Evolutionary conservation across 1,140 invertebrate species (phyloP).

Genomic region (Lasioglossum albipes): DNA sequence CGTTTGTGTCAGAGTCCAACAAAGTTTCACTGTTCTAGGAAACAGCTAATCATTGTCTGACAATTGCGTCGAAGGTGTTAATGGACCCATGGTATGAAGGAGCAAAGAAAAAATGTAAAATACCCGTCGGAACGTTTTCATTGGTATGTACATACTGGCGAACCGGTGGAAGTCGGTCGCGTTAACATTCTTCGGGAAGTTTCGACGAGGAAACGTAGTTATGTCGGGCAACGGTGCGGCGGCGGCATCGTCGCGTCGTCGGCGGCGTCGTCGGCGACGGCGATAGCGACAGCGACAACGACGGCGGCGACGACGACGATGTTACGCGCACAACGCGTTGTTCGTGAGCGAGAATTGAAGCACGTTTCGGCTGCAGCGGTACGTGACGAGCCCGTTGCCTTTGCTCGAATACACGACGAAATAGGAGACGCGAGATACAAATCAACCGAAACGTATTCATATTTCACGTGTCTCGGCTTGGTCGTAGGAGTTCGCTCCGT

Average conservation of each 20-base stretch:
- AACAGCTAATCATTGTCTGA: no score
- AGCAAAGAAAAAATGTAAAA: background rate
- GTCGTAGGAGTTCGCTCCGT: conserved; percentile 1
- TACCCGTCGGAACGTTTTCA: conserved; percentile 40
- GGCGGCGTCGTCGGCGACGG: background rate
- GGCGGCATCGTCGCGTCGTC: background rate
- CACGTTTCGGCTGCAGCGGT: conserved; percentile 65
- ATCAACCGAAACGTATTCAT: conserved; percentile 65
- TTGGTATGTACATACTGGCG: conserved; percentile 22
- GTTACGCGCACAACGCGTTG: conserved; percentile 37
- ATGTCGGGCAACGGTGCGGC: background rate
- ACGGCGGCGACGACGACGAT: background rate
- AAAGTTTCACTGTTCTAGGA: no score
- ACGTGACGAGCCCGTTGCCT: conserved; percentile 55
- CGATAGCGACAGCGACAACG: no score
- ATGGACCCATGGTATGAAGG: background rate
- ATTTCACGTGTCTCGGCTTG: conserved; percentile 45
- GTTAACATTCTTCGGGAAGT: conserved; percentile 50
- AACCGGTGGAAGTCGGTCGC: conserved; percentile 43
- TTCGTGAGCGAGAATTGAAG: conserved; percentile 60
- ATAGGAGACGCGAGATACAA: conserved; percentile 55
- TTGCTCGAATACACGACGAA: conserved; percentile 54
- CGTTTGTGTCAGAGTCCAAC: no score
- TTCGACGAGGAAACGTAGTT: conserved; percentile 36
- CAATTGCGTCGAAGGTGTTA: background rate